Conservation (phyloP, 2,888 invertebrate genomes). For the Perithous albicinctus region DNA sequence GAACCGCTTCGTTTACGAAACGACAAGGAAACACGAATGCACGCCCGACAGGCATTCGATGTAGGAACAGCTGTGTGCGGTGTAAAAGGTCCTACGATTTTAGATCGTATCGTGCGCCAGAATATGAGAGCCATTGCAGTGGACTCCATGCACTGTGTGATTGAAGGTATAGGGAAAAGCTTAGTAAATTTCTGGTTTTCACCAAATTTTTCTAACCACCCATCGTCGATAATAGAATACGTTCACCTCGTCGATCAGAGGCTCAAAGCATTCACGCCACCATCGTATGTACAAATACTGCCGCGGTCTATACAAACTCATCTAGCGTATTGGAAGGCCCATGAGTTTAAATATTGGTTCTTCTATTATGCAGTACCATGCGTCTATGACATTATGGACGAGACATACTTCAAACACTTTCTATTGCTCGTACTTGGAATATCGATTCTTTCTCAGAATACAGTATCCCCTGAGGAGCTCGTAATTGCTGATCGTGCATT, state of each 20-base stretch:
- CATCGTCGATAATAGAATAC: constrained; percentile 5
- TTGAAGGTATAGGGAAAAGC: constrained; percentile 29
- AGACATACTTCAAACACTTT: constrained; percentile 34
- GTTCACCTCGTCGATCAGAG: constrained; percentile 20
- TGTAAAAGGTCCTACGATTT: neutral
- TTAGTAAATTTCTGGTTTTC: constrained; percentile 24
- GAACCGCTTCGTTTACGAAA: neutral
- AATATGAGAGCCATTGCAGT: constrained; percentile 15
- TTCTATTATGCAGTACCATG: constrained; percentile 39
- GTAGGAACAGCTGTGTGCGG: no score
- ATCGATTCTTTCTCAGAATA: neutral
- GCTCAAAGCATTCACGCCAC: constrained; percentile 9
- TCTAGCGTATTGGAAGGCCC: neutral
- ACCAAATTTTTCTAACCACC: neutral
- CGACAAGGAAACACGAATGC: neutral
- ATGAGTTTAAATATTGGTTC: no score
- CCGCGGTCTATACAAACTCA: constrained; percentile 27
- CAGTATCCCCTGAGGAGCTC: neutral
- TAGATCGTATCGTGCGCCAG: neutral
- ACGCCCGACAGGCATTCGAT: neutral
- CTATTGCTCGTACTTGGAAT: constrained; percentile 30
- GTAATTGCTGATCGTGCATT: neutral
- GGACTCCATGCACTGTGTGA: constrained; percentile 40
- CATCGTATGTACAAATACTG: constrained; percentile 8
- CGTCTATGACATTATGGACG: neutral